phyloP scores from a whole-genome alignment of 2,113 vertebrate genomes.

The Xenopus laevis region DNA sequence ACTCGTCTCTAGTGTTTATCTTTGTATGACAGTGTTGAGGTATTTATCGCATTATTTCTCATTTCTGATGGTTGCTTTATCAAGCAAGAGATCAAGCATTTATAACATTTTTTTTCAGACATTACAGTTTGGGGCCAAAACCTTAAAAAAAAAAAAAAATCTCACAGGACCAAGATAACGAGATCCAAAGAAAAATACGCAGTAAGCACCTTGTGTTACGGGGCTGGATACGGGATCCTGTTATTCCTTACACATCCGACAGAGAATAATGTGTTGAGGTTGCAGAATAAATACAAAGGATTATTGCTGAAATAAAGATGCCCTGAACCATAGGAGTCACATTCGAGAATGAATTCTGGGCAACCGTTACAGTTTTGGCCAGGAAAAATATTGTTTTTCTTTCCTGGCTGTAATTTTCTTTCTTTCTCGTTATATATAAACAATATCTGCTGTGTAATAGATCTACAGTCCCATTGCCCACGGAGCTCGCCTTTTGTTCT shows the following conservation, averaged over 20 bases:
- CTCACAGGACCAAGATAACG: not conserved
- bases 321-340: not conserved
- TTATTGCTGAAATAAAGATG: constrained; percentile 9
- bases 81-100: not conserved
- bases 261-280: constrained; percentile 29
- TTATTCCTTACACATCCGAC: constrained; percentile 24
- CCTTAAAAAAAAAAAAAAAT: not conserved
- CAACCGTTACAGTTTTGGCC: not conserved
- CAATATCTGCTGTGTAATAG: too few relatives aligned
- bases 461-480: too few relatives aligned
- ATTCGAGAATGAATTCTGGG: constrained; percentile 10
- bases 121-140: not conserved
- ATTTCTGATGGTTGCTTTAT: not conserved
- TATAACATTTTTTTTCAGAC: not conserved
- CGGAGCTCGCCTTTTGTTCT: too few relatives aligned
- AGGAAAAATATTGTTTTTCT: not conserved
- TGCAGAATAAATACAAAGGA: constrained; percentile 27
- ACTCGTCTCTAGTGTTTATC: not conserved
- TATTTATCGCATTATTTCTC: constrained; percentile 25
- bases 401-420: too few relatives aligned
- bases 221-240: constrained; percentile 30
- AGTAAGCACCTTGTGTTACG: too few relatives aligned
- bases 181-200: constrained; percentile 22
- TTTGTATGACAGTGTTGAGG: too few relatives aligned
- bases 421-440: too few relatives aligned